A percentile compares a stretch with the other conserved stretches of the same genome.
Conservation (phyloP, 2,888 invertebrate genomes). For the Stomorhina lunata region DNA sequence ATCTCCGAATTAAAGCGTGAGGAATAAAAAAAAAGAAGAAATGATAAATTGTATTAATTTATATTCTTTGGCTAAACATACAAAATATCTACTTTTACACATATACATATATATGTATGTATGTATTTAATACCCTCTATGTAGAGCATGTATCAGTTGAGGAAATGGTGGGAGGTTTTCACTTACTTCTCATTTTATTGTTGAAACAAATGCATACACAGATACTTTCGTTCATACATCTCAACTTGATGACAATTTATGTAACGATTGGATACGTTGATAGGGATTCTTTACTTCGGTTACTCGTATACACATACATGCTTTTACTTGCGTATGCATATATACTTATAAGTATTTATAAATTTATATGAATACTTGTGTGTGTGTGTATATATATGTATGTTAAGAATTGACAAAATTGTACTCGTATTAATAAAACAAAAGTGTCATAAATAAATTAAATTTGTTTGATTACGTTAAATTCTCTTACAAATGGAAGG, state of each 20-base stretch:
- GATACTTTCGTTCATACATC: not conserved
- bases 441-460: constrained; percentile 27
- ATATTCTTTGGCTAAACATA: constrained; percentile 65
- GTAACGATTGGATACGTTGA: not conserved
- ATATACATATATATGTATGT: not conserved
- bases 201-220: not conserved
- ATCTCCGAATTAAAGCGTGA: not conserved
- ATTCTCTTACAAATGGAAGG: too few species aligned
- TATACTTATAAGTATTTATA: not conserved
- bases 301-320: too few species aligned
- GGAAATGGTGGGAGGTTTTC: too few species aligned
- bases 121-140: too few species aligned
- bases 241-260: not conserved
- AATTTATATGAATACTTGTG: too few species aligned
- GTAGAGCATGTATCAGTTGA: not conserved
- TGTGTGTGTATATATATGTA: too few species aligned
- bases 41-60: constrained; percentile 78
- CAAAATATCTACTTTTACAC: not conserved
- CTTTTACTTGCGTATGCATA: not conserved
- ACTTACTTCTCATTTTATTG: not conserved
- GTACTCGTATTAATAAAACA: not conserved
- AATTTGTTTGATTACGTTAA: not conserved
- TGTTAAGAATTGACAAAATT: not conserved
- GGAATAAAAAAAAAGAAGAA: constrained; percentile 65
- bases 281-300: constrained; percentile 9